Percentiles rank a stretch among this genome's conserved stretches.
phyloP scores from a whole-genome alignment of 2,888 invertebrate genomes.

The Flexamia atlantica region DNA sequence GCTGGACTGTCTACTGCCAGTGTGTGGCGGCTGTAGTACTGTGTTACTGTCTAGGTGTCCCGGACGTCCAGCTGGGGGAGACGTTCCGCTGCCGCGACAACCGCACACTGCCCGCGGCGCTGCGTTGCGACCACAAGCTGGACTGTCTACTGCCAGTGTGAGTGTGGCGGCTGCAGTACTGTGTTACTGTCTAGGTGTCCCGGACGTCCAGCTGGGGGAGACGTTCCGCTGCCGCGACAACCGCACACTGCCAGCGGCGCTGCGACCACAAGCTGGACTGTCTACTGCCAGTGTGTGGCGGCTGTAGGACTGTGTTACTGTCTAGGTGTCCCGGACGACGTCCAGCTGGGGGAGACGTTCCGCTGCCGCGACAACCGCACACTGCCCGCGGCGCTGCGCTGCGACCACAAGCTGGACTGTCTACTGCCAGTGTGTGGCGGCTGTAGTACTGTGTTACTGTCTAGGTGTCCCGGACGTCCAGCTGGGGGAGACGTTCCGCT shows the following conservation, averaged over 20 bases:
- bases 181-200: conserved; percentile 21
- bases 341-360: conserved; percentile 62
- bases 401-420: conserved; percentile 74
- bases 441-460: too few species aligned
- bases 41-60: too few species aligned
- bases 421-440: too few species aligned
- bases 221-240: conserved; percentile 71
- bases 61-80: too few species aligned
- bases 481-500: conserved; percentile 66
- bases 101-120: too few species aligned
- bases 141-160: too few species aligned
- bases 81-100: too few species aligned
- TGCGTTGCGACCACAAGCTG: conserved; percentile 72
- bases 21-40: conserved; percentile 60
- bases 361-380: conserved; percentile 72
- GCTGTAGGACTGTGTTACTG: too few species aligned
- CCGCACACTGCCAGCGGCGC: conserved; percentile 71
- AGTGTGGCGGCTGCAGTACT: too few species aligned
- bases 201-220: conserved; percentile 14
- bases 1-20: conserved; percentile 73
- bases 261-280: conserved; percentile 73
- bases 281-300: too few species aligned
- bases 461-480: background rate
- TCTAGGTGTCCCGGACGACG: conserved; percentile 34
- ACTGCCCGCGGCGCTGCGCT: conserved; percentile 71